Percentiles rank a stretch among this genome's conserved stretches.
Evolutionary conservation across 2,113 vertebrate species (phyloP).

Genomic region (Aleadryas rufinucha): DNA sequence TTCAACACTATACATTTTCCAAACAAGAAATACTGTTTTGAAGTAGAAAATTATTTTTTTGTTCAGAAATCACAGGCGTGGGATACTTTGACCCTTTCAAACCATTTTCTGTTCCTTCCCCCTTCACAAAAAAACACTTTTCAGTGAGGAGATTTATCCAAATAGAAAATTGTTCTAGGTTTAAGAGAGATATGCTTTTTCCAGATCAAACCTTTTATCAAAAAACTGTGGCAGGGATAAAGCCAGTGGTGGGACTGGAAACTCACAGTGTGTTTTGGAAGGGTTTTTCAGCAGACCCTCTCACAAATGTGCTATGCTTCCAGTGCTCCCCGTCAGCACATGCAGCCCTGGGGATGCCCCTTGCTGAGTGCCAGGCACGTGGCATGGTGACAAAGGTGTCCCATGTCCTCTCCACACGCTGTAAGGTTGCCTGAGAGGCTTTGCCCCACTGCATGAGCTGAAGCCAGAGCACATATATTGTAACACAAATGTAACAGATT

Average conservation of each 20-base stretch:
- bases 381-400: neutral
- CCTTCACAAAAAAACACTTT: neutral
- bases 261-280: neutral
- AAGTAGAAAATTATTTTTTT: neutral
- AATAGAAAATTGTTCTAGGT: neutral
- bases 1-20: neutral
- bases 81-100: neutral
- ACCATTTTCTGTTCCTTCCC: neutral
- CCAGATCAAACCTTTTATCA: neutral
- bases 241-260: neutral
- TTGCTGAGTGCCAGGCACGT: fast-evolving
- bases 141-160: neutral
- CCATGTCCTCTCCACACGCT: neutral
- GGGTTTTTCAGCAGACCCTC: neutral
- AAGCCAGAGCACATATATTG: neutral
- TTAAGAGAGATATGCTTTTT: neutral
- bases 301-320: neutral
- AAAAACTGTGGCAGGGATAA: neutral
- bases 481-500: neutral
- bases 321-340: fast-evolving
- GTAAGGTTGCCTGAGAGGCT: neutral
- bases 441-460: fast-evolving
- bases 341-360: fast-evolving
- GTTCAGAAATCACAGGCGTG: neutral
- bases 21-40: neutral